Evolutionary conservation across 2,113 vertebrate genomes (phyloP), one percentile per base, ranked within the genome.

Genomic region (Pheucticus melanocephalus): DNA sequence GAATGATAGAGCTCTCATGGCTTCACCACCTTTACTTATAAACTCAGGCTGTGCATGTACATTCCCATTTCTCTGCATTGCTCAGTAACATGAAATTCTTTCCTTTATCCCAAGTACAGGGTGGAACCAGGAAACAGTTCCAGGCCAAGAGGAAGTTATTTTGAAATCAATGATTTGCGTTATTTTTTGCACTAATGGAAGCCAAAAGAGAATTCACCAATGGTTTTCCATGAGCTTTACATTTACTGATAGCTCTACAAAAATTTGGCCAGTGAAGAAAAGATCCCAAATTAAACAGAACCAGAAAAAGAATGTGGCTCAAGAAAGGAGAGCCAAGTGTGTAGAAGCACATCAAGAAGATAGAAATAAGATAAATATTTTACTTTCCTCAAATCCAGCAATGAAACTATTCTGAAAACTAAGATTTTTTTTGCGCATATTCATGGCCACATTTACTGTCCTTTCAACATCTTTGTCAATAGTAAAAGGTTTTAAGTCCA

Each of bases 401-500:
- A 39, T 40, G n/a, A 92, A 82, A 95, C 60, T 56, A 83, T 61
- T 82, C 37, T 53, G 31, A 57, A 95, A 91, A 88, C 51, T 50
- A 86, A 44, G 57, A 47, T n/a, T 56, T 76, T 76, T 76, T 85
- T n/a, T 30, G 54, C 72, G 35, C 54, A 48, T 87, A 51, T 80
- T 82, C 64, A 44, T 1, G 2, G 40, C 19, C 65, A 42, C 47
- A 33, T 82, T 91, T 78, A 66, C 76, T 61, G 30, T 69, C 19
- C 53, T 56, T 56, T 88, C 63, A 94, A 86, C 27, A 57, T 75
- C 51, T 80, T 77, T 19, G 9, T 83, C 65, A 94, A 83, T 66
- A 85, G 47, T 23, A n/a, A 80, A 88, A 80, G 51, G 16, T 35
- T 96, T 94, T 95, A 75, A 78, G 56, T 92, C 73, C 84, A 93